These are phyloP conservation scores for Neuroterus valhalla DNA, from an alignment of 1,140 invertebrate species.

Conservation along the genomic window DNA sequence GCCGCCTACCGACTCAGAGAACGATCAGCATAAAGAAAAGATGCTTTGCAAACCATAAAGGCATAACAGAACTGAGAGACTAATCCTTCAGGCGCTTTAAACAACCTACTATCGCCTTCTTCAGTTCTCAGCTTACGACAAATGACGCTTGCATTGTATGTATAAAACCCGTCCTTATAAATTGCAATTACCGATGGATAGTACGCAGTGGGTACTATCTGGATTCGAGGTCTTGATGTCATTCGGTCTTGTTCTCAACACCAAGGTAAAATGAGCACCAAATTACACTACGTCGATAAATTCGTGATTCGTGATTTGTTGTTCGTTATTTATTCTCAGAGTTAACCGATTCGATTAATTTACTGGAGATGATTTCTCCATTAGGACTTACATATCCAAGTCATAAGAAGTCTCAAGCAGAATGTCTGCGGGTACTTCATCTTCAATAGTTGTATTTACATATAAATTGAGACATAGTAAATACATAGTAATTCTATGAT, in stretches of 20 bases:
- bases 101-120: conserved; percentile 41
- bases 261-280: not conserved
- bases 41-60: conserved; percentile 40
- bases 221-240: not conserved
- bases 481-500: too few relatives aligned
- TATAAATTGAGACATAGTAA: not conserved
- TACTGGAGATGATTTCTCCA: not conserved
- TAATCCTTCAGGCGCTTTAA: conserved; percentile 49
- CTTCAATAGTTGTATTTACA: conserved; percentile 11
- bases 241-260: not conserved
- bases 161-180: conserved; percentile 48
- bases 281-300: not conserved
- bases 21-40: conserved; percentile 46
- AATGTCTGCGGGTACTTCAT: not conserved
- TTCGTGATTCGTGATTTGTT: not conserved
- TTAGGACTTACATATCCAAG: not conserved
- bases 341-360: not conserved
- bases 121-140: conserved; percentile 39
- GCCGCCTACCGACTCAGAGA: conserved; percentile 43
- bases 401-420: not conserved
- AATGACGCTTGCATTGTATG: conserved; percentile 46
- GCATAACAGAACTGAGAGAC: conserved; percentile 44
- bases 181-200: conserved; percentile 56
- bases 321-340: not conserved
- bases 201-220: not conserved